A percentile compares a stretch with the other conserved stretches of the same genome.
phyloP scores from a whole-genome alignment of 1,140 invertebrate genomes.

The Drosophila bocqueti region DNA sequence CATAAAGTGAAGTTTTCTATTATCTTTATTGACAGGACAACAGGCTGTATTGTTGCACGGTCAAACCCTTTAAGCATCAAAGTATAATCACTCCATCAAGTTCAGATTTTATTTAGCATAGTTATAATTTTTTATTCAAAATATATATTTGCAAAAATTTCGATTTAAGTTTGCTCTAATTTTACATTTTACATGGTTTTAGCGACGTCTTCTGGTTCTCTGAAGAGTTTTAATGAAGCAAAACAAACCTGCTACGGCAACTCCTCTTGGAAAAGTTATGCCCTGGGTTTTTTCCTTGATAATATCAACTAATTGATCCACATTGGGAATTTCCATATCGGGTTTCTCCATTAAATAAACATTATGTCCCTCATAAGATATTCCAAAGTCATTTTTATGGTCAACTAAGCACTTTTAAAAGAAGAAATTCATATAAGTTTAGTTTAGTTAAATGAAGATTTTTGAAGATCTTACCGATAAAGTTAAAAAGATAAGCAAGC shows the following conservation, averaged over 20 bases:
- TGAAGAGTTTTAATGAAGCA: accelerated
- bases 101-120: not conserved
- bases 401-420: not conserved
- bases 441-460: not conserved
- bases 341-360: not conserved
- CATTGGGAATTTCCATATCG: not conserved
- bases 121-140: not conserved
- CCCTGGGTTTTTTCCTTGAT: not conserved
- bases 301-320: not conserved
- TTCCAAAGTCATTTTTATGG: not conserved
- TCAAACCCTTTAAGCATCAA: not conserved
- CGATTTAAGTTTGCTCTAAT: not conserved
- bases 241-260: accelerated
- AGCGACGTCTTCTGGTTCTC: not conserved
- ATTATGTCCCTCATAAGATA: not conserved
- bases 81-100: not conserved
- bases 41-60: constrained; percentile 37
- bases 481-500: not conserved
- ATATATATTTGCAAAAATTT: not conserved
- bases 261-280: not conserved
- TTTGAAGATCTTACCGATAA: not conserved
- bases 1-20: constrained; percentile 71
- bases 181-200: not conserved
- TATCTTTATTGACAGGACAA: constrained; percentile 67
- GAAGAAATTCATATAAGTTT: not conserved